Evolutionary conservation across 2,113 vertebrate genomes (phyloP).

Genomic region (Cricetomys ansorgei): DNA sequence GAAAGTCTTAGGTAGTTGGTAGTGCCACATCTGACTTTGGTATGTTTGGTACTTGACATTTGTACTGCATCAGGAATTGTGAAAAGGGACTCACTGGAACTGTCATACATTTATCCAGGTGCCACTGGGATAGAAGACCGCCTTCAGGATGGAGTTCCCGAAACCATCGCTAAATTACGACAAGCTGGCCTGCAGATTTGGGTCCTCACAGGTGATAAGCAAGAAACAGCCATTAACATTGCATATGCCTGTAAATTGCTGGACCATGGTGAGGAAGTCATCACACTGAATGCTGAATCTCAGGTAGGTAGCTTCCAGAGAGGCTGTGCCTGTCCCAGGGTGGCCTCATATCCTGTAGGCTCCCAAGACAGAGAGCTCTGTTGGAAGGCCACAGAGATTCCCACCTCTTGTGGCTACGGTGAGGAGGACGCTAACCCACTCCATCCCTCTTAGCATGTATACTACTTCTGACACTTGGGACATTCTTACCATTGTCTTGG

Average conservation of each 20-base stretch:
- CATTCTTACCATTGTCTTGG: background rate
- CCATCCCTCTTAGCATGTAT: background rate
- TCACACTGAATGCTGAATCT: conserved; percentile 96
- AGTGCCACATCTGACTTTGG: fast-evolving
- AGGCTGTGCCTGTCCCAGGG: background rate
- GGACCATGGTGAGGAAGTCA: conserved; percentile 94
- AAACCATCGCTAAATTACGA: conserved; percentile 93
- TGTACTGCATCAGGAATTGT: fast-evolving
- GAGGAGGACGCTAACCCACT: background rate
- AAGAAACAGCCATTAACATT: conserved; percentile 98
- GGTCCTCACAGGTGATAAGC: conserved; percentile 99
- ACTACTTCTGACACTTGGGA: background rate
- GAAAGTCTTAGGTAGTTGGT: background rate
- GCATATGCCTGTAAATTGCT: conserved; percentile 97
- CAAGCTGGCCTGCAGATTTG: conserved; percentile 97
- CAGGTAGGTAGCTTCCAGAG: conserved; percentile 85
- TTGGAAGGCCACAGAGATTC: background rate
- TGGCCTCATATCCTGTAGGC: fast-evolving
- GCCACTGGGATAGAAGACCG: conserved; percentile 97
- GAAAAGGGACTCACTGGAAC: background rate
- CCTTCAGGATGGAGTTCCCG: conserved; percentile 97
- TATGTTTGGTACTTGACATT: background rate
- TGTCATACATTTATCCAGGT: conserved; percentile 83
- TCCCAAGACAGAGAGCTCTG: background rate
- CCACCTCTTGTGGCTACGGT: background rate